These are phyloP conservation scores for Rhamphomyia laevipes DNA, from an alignment of 2,888 invertebrate species.

Conservation along the genomic window DNA sequence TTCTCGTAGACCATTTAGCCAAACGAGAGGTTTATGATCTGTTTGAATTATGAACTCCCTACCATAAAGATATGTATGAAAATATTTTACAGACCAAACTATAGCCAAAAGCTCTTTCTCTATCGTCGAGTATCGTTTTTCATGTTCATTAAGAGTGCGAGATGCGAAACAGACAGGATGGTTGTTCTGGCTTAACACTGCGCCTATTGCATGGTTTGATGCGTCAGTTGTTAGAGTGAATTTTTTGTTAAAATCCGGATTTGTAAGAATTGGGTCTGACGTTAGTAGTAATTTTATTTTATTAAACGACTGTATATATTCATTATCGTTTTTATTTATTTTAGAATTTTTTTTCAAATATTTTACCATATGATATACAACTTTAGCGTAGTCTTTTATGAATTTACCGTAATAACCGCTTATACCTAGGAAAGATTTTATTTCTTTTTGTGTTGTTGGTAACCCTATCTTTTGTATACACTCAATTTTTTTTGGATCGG, in stretches of 20 bases:
- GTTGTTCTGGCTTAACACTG: slow-evolving; percentile 2
- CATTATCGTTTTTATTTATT: not conserved
- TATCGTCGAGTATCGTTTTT: slow-evolving; percentile 5
- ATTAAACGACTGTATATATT: slow-evolving; percentile 1
- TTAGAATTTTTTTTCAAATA: slow-evolving; percentile 1
- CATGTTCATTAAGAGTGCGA: slow-evolving; percentile 8
- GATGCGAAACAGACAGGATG: slow-evolving; percentile 4
- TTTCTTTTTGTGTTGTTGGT: slow-evolving; percentile 11
- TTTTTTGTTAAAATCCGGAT: slow-evolving; percentile 2
- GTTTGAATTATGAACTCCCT: slow-evolving; percentile 7
- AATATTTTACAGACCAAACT: slow-evolving; percentile 4
- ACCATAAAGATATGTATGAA: slow-evolving; percentile 8
- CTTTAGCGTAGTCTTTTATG: slow-evolving; percentile 2
- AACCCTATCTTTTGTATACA: slow-evolving; percentile 3
- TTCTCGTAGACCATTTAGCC: slow-evolving; percentile 1
- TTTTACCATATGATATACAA: slow-evolving; percentile 2
- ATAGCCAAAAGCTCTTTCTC: slow-evolving; percentile 10
- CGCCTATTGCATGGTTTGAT: slow-evolving; percentile 3
- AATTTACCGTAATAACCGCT: slow-evolving; percentile 9
- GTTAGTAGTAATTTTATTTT: slow-evolving; percentile 4
- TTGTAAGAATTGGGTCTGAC: not conserved
- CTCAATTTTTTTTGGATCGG: slow-evolving; percentile 8
- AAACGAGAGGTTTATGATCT: slow-evolving; percentile 8
- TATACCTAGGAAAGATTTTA: slow-evolving; percentile 13
- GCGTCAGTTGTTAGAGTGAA: slow-evolving; percentile 5